Evolutionary conservation across 2,113 vertebrate genomes (phyloP).

Genomic region (Oxyura jamaicensis): DNA sequence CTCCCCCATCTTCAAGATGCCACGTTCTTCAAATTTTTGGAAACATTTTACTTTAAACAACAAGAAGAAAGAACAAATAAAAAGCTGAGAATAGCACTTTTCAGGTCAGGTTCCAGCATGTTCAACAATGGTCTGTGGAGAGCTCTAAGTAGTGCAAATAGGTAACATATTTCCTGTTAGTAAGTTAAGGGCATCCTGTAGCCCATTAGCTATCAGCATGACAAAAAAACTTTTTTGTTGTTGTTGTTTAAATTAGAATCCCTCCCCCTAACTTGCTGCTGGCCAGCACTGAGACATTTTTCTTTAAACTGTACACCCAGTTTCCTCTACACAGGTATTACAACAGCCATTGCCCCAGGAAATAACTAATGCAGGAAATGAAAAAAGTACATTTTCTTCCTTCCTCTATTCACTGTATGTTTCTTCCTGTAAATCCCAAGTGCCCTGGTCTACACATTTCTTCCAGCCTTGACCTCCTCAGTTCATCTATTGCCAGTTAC

Average conservation of each 20-base stretch:
- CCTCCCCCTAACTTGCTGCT: slow-evolving; percentile 8
- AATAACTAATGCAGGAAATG: accelerated
- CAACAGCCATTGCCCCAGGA: background rate
- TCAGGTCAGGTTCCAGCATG: background rate
- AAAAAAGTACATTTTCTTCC: background rate
- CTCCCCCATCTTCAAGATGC: background rate
- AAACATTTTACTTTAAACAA: background rate
- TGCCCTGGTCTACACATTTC: background rate
- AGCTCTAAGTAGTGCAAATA: background rate
- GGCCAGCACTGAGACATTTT: background rate
- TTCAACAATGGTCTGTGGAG: background rate
- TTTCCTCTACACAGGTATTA: background rate
- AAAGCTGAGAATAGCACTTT: background rate
- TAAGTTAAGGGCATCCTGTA: background rate
- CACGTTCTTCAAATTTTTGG: background rate
- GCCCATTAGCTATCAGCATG: background rate
- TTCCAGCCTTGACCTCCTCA: background rate
- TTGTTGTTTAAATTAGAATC: background rate
- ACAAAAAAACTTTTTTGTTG: slow-evolving; percentile 31
- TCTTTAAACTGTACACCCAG: background rate
- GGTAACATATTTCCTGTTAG: background rate
- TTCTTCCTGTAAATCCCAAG: background rate
- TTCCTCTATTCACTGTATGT: background rate
- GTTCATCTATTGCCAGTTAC: background rate
- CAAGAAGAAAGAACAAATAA: background rate